phyloP scores from a whole-genome alignment of 2,797 vertebrate species.

The Eleutherodactylus coqui region DNA sequence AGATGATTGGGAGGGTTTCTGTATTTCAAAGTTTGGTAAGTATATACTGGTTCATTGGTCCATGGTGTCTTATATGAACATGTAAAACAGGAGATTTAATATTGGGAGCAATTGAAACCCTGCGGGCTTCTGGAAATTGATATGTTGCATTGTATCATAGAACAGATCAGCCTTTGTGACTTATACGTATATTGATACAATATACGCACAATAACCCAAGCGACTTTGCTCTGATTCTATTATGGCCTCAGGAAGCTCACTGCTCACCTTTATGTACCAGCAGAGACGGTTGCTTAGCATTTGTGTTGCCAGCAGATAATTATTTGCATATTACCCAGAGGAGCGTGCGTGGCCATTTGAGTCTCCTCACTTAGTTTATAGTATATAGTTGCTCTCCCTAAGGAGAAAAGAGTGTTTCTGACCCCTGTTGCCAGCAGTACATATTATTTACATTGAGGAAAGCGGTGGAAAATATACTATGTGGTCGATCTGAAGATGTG shows the following conservation, averaged over 20 bases:
- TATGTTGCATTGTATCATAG: constrained; percentile 31
- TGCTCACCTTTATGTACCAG: constrained; percentile 39
- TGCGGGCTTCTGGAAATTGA: constrained; percentile 36
- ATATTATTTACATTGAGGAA: constrained; percentile 34
- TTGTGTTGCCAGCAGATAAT: constrained; percentile 34
- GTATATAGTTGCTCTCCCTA: too few species aligned
- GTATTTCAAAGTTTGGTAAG: background rate
- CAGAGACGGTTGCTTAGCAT: constrained; percentile 24
- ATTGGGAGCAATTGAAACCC: background rate
- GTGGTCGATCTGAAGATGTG: background rate
- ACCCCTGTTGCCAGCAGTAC: constrained; percentile 24
- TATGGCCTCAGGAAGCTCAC: constrained; percentile 31
- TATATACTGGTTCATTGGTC: background rate
- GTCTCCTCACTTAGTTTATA: too few species aligned
- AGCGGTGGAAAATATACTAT: background rate
- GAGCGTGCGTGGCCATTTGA: too few species aligned
- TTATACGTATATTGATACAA: too few species aligned
- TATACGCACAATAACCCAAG: constrained; percentile 35
- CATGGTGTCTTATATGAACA: background rate
- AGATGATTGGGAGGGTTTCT: too few species aligned
- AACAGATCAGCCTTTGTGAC: constrained; percentile 22
- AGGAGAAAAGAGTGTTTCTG: too few species aligned
- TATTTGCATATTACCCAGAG: too few species aligned
- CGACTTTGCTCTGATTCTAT: constrained; percentile 36
- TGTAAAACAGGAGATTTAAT: background rate